Evolutionary conservation across 92 coral and sea anemone species (phyloP).

Genomic region (Chrysogorgia sp.): DNA sequence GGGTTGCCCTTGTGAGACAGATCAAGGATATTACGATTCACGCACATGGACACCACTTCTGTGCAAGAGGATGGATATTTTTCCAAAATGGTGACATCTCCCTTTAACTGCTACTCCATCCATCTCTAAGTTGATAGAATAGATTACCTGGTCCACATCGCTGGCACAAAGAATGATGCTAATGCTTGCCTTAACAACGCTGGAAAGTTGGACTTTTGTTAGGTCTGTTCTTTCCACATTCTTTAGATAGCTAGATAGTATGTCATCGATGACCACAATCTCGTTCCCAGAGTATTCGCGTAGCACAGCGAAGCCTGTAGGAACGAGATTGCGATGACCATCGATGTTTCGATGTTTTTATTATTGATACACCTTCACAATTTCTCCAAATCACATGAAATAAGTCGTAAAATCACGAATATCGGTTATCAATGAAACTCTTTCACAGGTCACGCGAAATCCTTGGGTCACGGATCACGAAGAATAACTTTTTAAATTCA

Average conservation of each 20-base stretch:
- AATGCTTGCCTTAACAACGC: slow-evolving; percentile 29
- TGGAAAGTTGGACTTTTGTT: slow-evolving; percentile 46
- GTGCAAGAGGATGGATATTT: slow-evolving; percentile 51
- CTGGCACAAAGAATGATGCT: slow-evolving; percentile 51
- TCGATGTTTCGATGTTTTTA: too few species aligned
- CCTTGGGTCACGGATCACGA: too few species aligned
- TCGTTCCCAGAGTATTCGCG: slow-evolving; percentile 15
- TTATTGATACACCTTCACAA: too few species aligned
- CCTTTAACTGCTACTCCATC: slow-evolving; percentile 59
- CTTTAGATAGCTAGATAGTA: slow-evolving; percentile 23
- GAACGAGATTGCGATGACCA: too few species aligned
- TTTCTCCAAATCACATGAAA: too few species aligned
- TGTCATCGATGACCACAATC: too few species aligned
- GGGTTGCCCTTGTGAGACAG: slow-evolving; percentile 66
- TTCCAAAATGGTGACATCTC: slow-evolving; percentile 22
- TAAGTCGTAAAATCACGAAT: too few species aligned
- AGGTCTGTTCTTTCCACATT: slow-evolving; percentile 41
- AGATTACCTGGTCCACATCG: slow-evolving; percentile 48
- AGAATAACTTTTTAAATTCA: too few species aligned
- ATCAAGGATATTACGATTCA: slow-evolving; percentile 52
- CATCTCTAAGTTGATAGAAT: slow-evolving; percentile 43
- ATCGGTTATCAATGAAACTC: too few species aligned
- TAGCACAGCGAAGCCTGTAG: too few species aligned
- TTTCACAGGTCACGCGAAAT: too few species aligned
- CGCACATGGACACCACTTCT: slow-evolving; percentile 48